A percentile compares a stretch with the other conserved stretches of the same genome.
Evolutionary conservation across 2,797 vertebrate genomes (phyloP).

Genomic region (Lacerta viridis): DNA sequence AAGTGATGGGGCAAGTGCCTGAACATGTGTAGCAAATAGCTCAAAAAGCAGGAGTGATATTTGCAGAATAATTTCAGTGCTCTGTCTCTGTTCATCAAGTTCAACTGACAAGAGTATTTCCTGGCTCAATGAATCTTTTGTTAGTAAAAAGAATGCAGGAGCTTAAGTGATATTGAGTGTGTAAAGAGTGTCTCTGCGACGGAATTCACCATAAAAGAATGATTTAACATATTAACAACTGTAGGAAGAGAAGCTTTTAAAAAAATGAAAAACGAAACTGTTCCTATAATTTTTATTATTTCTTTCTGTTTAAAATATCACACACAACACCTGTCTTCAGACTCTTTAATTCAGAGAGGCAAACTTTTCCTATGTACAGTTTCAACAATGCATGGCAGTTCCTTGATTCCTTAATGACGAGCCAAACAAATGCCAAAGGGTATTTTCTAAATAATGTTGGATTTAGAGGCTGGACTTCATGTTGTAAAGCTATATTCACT

Average conservation of each 20-base stretch:
- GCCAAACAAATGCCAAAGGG: conserved; percentile 6
- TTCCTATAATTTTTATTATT: conserved; percentile 15
- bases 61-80: conserved; percentile 14
- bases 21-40: neutral
- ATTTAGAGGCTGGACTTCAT: neutral
- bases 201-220: conserved; percentile 21
- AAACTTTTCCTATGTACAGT: conserved; percentile 2
- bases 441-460: conserved; percentile 5
- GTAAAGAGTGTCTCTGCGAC: neutral
- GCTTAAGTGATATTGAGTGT: conserved; percentile 15
- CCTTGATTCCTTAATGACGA: conserved; percentile 2
- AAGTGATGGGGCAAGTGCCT: neutral
- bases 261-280: neutral
- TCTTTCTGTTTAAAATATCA: conserved; percentile 17
- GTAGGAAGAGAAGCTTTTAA: conserved; percentile 7
- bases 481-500: neutral
- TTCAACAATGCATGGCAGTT: conserved; percentile 1
- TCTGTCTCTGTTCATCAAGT: conserved; percentile 23
- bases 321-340: neutral
- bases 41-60: conserved; percentile 7
- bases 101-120: conserved; percentile 15
- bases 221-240: conserved; percentile 11
- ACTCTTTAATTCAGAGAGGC: neutral
- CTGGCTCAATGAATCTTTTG: conserved; percentile 26
- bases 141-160: conserved; percentile 24